Conservation (phyloP, 2,888 invertebrate species). For the Mesorhabditis sp. region DNA sequence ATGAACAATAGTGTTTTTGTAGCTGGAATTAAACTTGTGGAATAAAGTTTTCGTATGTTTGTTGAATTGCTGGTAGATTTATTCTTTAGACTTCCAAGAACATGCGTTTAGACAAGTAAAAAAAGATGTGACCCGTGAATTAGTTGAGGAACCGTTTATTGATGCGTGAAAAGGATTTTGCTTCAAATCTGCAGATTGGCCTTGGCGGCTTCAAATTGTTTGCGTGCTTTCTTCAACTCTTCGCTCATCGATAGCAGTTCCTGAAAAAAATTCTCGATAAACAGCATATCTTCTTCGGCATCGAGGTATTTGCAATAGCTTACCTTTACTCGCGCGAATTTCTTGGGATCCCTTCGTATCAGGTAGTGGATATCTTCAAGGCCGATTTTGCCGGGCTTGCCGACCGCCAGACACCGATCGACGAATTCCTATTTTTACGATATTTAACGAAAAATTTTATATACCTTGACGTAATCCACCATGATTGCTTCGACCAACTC, state of each 20-base stretch:
- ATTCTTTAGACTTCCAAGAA: too few relatives aligned
- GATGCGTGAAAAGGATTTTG: too few relatives aligned
- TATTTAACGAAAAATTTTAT: constrained; percentile 58
- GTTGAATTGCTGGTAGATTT: too few relatives aligned
- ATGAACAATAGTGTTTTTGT: too few relatives aligned
- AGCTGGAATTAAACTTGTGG: too few relatives aligned
- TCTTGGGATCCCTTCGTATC: constrained; percentile 89
- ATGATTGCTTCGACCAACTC: constrained; percentile 94
- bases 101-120: too few relatives aligned
- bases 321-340: constrained; percentile 87
- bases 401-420: constrained; percentile 42
- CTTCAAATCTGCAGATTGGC: constrained; percentile 10
- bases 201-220: constrained; percentile 87
- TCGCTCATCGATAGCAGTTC: constrained; percentile 75
- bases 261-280: constrained; percentile 67
- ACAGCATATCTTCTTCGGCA: background rate
- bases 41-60: too few relatives aligned
- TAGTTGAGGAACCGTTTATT: too few relatives aligned
- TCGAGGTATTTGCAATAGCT: constrained; percentile 67
- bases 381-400: constrained; percentile 86
- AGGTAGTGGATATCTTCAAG: constrained; percentile 89
- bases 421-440: background rate
- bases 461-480: constrained; percentile 73
- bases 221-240: constrained; percentile 93
- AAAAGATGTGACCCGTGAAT: too few relatives aligned